A percentile compares a stretch with the other conserved stretches of the same genome.
phyloP scores from a whole-genome alignment of 2,888 invertebrate species.

The Mesodorylaimus sp. region DNA sequence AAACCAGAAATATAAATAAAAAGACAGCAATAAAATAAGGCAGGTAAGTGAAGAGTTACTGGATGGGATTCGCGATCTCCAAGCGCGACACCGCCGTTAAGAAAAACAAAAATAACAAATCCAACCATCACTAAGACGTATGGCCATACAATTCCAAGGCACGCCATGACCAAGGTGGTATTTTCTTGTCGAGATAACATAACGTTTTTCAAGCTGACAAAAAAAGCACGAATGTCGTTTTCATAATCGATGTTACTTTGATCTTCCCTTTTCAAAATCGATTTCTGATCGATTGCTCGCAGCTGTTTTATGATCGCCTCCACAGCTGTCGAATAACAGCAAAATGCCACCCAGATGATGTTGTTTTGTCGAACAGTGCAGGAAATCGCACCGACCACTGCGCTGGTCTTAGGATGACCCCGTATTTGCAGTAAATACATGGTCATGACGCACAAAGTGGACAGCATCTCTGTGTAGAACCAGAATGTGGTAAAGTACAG shows the following conservation, averaged over 20 bases:
- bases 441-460: slow-evolving; percentile 52
- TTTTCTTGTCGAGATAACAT: not conserved
- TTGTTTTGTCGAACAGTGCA: slow-evolving; percentile 82
- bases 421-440: slow-evolving; percentile 48
- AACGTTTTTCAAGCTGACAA: not conserved
- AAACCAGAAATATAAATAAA: slow-evolving; percentile 33
- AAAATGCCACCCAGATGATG: slow-evolving; percentile 62
- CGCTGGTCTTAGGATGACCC: slow-evolving; percentile 38
- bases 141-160: slow-evolving; percentile 9
- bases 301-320: no score
- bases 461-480: slow-evolving; percentile 78
- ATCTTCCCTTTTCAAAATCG: no score
- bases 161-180: not conserved
- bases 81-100: slow-evolving; percentile 53
- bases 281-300: no score
- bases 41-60: slow-evolving; percentile 60
- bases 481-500: slow-evolving; percentile 75
- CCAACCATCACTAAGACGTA: slow-evolving; percentile 27
- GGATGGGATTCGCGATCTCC: slow-evolving; percentile 76
- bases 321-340: slow-evolving; percentile 19
- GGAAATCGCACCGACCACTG: slow-evolving; percentile 42
- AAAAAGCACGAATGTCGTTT: no score
- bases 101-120: slow-evolving; percentile 51
- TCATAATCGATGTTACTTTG: no score
- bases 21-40: slow-evolving; percentile 58